Evolutionary conservation across 2,797 vertebrate species (phyloP).

Genomic region (Lophotriccus pileatus): DNA sequence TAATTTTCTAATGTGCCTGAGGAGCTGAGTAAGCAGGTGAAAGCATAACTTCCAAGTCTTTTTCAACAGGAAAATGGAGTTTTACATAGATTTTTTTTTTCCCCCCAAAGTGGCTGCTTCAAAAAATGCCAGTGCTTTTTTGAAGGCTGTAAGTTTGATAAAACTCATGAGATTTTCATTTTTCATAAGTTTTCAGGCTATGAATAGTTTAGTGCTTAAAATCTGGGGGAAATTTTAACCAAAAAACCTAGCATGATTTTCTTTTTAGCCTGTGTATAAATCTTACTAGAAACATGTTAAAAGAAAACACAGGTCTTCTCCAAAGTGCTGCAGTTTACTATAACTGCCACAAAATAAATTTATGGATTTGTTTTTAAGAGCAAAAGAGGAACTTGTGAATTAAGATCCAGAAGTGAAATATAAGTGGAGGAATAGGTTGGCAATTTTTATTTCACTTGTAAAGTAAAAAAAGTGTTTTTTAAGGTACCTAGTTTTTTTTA

Average conservation of each 20-base stretch:
- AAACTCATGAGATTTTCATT: not conserved
- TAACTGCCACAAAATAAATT: conserved; percentile 19
- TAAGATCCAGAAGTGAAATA: conserved; percentile 32
- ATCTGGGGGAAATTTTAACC: not conserved
- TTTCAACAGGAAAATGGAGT: not conserved
- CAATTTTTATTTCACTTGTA: conserved; percentile 20
- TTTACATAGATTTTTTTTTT: not conserved
- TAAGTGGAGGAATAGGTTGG: not conserved
- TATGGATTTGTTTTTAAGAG: not conserved
- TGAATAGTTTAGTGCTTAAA: conserved; percentile 36
- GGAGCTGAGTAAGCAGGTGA: not conserved
- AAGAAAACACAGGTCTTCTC: conserved; percentile 45
- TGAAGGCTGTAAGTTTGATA: not conserved
- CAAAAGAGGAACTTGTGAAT: conserved; percentile 15
- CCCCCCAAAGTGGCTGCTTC: not conserved
- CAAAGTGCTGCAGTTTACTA: conserved; percentile 48
- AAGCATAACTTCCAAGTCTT: not conserved
- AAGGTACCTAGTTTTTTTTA: not conserved
- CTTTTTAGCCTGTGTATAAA: conserved; percentile 37
- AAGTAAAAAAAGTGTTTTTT: not conserved
- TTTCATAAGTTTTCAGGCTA: conserved; percentile 22
- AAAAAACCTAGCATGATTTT: not conserved
- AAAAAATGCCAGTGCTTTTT: not conserved
- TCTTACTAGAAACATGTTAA: conserved; percentile 28
- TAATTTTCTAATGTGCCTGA: not conserved